Evolutionary conservation across 2,797 vertebrate species (phyloP).

Genomic region (Loriculus beryllinus): DNA sequence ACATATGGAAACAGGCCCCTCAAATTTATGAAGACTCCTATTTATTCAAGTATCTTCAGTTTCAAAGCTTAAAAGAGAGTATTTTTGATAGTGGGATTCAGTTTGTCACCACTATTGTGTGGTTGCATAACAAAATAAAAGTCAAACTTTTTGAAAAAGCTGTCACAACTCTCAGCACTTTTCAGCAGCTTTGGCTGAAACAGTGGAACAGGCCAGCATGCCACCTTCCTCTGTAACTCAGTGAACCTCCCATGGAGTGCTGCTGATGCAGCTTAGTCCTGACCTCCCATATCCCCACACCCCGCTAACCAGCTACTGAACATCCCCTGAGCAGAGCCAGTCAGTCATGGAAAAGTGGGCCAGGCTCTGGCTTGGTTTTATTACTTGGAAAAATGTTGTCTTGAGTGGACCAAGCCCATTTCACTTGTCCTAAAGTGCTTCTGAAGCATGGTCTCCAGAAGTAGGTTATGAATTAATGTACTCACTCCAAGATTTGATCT

Average conservation of each 20-base stretch:
- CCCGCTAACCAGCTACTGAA: neutral
- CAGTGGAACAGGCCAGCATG: neutral
- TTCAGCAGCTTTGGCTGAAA: neutral
- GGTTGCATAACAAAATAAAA: neutral
- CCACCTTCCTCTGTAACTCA: neutral
- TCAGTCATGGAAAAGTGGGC: neutral
- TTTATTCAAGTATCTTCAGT: neutral
- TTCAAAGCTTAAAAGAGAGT: neutral
- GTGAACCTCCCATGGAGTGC: rapidly evolving
- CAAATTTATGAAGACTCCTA: neutral
- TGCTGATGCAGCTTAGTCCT: neutral
- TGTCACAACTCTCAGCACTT: neutral
- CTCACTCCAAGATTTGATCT: neutral
- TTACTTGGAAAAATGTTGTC: neutral
- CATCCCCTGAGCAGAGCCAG: neutral
- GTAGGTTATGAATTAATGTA: neutral
- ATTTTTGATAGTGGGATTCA: neutral
- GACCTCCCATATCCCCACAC: too few relatives aligned
- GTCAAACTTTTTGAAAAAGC: neutral
- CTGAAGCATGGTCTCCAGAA: neutral
- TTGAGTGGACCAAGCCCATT: neutral
- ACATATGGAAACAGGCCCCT: neutral
- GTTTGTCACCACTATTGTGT: neutral
- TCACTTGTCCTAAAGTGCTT: neutral
- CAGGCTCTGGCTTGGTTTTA: neutral